Evolutionary conservation across 2,888 invertebrate species (phyloP), one percentile per base, ranked within the genome.

Genomic region (Gymnosoma rotundatum): DNA sequence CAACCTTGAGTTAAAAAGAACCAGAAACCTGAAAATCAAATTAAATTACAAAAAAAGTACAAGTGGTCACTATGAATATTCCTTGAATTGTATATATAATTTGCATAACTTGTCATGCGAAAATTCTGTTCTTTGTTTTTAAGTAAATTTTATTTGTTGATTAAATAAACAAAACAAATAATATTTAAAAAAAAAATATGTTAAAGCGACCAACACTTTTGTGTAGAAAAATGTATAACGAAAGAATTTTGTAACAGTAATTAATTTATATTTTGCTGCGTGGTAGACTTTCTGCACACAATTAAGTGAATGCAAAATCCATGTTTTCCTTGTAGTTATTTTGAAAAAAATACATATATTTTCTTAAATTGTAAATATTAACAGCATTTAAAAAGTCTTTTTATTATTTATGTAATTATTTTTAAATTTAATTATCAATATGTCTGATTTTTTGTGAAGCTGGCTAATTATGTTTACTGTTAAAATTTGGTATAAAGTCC

Each of bases 241-340:
- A 61, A 81, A 78, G 66, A 69, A 73, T 73, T 84, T 84, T 66
- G 48, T 74, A 69, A 61, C 70, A 54, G 74, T 60, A 70, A 74
- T 81, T 81, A 78, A 81, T 81, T 74, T 74, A 78, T 81, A 74
- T 81, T 54, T 38, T 70, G 58, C 21, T 56, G 52, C 45, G 52
- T 38, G 58, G 18, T 20, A 12, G 21, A 72, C 25, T 58, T 32
- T 66, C 56, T 50, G 52, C 54, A 21, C 54, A 72, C 88, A 90
- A 90, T 90, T 90, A 90, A 90, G 86, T 88, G 90, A 90, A 90
- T 90, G 90, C 89, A 86, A 90, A 87, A 88, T 83, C 87, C 89
- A 87, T 90, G 90, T 90, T 89, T 45, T 64, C 87, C 86, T 42
- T 16, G 3, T 8, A 48, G 38, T 18, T 50, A n/a, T 45, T 66